Base-by-base conservation (phyloP, 2,888 invertebrate genomes). In the Eueremaeus valkanovi region DNA sequence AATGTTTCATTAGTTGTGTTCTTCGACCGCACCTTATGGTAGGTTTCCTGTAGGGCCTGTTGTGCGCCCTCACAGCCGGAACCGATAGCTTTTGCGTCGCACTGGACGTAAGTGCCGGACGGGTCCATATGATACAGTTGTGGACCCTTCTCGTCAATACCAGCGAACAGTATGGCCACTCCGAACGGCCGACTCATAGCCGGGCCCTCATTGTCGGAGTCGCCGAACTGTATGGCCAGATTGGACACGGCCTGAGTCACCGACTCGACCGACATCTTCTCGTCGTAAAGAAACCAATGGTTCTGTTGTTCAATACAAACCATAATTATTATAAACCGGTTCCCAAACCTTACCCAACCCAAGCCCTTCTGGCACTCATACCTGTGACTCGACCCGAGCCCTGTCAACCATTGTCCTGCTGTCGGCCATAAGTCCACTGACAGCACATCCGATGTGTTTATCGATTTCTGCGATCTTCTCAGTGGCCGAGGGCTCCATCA, bases 391-490 rank as follows among this genome's bases (percentile, higher is more conserved):
- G 0, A 96, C 90, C 78, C 98, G 89, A 21, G 99, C 99, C 79
- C 94, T 88, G 82, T 96, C 95, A 66, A 96, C 91, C 83, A 96
- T 85, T 3, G 95, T 96, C 81, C 95, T 88, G 0, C 98, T 96
- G 86, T 99, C 99, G 49, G 99, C 98, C 89, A 98, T 98, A 74
- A 99, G 86, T 0, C 99, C 99, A 80, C 96, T 96, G 68, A 95
- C 95, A 70, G 96, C 97, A 84, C 96, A 97, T 16, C 94, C 87
- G 82, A 99, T 95, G 82, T 99, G 98, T 80, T 90, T 90, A 84
- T 99, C 99, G 11, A 99, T 92, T 86, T 99, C 96, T 13, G 97
- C 95, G 81, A 99, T 97, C 86, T 99, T 99, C 84, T 99, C 98
- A 80, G 99, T 95, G 13, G 97, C 95, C 29, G 92, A 92, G 6